Evolutionary conservation across 1,140 invertebrate genomes (phyloP).

Genomic region (Melipona quadrifasciata): DNA sequence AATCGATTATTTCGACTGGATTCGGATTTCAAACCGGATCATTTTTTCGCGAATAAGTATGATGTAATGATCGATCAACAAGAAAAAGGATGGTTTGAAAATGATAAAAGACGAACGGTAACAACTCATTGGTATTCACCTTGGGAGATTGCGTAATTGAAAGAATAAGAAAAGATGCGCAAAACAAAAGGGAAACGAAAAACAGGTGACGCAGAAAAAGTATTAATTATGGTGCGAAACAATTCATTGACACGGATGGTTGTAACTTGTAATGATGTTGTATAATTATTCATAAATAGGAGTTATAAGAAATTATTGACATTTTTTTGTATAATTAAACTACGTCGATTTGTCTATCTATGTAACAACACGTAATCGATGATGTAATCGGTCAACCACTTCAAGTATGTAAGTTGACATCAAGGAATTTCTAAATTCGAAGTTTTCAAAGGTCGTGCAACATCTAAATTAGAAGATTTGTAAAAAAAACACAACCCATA

Average conservation of each 20-base stretch:
- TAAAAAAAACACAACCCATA: no score
- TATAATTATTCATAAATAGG: neutral
- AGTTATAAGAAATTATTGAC: neutral
- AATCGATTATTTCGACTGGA: neutral
- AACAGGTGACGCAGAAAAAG: neutral
- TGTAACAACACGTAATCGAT: neutral
- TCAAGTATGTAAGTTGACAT: neutral
- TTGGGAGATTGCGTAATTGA: slow-evolving; percentile 18
- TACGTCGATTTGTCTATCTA: neutral
- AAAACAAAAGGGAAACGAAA: neutral
- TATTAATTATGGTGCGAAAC: no score
- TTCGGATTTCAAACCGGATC: neutral
- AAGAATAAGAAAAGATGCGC: neutral
- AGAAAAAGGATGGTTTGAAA: neutral
- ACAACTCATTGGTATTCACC: slow-evolving; percentile 2
- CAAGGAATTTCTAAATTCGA: no score
- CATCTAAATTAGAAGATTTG: no score
- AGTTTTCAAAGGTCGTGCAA: no score
- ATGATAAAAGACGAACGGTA: neutral
- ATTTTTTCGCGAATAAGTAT: neutral
- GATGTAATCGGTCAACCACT: neutral
- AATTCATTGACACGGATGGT: neutral
- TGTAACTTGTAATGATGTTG: neutral
- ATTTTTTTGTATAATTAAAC: neutral
- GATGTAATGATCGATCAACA: neutral